These are phyloP conservation scores for Belgica antarctica DNA, from an alignment of 2,888 invertebrate species.

Conservation along the genomic window DNA sequence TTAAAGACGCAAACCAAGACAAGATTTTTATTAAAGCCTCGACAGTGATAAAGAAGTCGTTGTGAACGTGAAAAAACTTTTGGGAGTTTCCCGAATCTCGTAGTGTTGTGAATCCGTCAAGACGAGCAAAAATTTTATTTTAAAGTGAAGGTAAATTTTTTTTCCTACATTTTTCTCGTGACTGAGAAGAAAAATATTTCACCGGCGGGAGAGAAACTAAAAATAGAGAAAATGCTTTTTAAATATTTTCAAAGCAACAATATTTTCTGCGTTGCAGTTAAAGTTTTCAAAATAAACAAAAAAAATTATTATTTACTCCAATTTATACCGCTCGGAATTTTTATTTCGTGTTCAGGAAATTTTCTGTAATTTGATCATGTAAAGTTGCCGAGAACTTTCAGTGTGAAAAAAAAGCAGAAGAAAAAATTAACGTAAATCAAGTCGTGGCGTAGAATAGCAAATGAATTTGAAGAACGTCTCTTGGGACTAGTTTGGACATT, in stretches of 20 bases:
- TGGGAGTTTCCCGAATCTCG: conserved; percentile 29
- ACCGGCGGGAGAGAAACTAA: conserved; percentile 35
- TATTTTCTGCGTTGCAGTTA: background rate
- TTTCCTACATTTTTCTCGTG: conserved; percentile 4
- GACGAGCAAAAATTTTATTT: conserved; percentile 25
- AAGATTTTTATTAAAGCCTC: background rate
- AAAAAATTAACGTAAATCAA: too few relatives aligned
- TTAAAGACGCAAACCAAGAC: background rate
- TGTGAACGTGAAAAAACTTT: too few relatives aligned
- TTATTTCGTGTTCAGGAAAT: background rate
- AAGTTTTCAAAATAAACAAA: conserved; percentile 8
- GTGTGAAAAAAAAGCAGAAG: too few relatives aligned
- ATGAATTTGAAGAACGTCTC: too few relatives aligned
- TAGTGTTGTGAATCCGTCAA: background rate
- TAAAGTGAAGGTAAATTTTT: conserved; percentile 39
- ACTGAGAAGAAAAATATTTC: too few relatives aligned
- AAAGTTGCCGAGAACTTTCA: too few relatives aligned
- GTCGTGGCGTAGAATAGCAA: too few relatives aligned
- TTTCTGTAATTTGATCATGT: too few relatives aligned
- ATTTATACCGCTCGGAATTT: background rate
- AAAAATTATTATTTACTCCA: too few relatives aligned
- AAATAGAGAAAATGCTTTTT: background rate
- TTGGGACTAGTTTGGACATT: too few relatives aligned
- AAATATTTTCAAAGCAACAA: background rate
- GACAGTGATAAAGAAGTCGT: conserved; percentile 4